A percentile compares a stretch with the other conserved stretches of the same genome.
Evolutionary conservation across 2,797 vertebrate species (phyloP).

Genomic region (Stomatorhinus walkeri): DNA sequence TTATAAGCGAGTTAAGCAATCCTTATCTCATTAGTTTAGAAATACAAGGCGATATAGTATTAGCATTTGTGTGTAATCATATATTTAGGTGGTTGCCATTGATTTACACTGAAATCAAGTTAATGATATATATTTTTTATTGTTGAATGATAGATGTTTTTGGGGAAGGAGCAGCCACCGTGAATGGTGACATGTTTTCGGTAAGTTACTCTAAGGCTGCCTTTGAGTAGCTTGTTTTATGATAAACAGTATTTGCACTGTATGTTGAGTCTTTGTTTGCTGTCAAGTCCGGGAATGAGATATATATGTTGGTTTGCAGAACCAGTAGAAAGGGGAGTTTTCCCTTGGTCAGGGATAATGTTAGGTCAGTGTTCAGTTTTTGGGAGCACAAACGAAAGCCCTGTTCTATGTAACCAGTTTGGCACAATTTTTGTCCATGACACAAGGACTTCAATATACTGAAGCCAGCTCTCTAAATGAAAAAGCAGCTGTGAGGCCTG

Average conservation of each 20-base stretch:
- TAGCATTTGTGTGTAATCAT: background rate
- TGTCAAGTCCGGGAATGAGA: background rate
- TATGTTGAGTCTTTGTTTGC: background rate
- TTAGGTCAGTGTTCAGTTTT: background rate
- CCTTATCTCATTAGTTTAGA: background rate
- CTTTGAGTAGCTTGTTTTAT: background rate
- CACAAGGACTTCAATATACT: background rate
- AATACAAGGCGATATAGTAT: background rate
- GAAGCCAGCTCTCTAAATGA: background rate
- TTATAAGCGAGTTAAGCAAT: background rate
- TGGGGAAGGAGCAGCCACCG: conserved; percentile 53
- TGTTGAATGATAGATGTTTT: conserved; percentile 54
- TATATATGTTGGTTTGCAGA: background rate
- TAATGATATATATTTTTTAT: conserved; percentile 7
- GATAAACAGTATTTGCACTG: background rate
- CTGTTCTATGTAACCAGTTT: background rate
- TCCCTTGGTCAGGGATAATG: background rate
- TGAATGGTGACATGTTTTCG: conserved; percentile 78
- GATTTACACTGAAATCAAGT: background rate
- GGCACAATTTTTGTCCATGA: background rate
- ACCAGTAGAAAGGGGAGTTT: background rate
- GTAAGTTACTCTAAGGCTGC: conserved; percentile 47
- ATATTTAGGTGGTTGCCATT: background rate
- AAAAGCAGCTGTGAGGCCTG: background rate
- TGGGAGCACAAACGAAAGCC: background rate